Evolutionary conservation across 2,888 invertebrate genomes (phyloP).

Genomic region (Drosophila meridionalis): DNA sequence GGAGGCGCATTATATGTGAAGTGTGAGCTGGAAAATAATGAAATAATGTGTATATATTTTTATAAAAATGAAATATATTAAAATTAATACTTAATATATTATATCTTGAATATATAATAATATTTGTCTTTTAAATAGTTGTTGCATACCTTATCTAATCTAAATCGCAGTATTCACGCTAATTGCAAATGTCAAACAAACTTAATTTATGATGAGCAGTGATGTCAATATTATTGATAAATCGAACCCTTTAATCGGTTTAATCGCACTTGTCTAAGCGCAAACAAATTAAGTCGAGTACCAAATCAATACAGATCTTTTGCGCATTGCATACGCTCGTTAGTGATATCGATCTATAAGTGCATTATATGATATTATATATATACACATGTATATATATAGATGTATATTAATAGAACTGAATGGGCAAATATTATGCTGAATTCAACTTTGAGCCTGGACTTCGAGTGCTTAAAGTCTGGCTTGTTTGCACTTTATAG

Average conservation of each 20-base stretch:
- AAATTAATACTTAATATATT: too few species aligned
- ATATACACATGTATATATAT: background rate
- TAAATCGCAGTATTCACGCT: background rate
- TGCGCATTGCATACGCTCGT: conserved; percentile 11
- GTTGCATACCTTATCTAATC: background rate
- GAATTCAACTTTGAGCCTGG: background rate
- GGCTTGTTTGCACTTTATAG: conserved; percentile 4
- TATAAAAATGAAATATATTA: background rate
- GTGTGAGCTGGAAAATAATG: background rate
- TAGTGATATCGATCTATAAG: background rate
- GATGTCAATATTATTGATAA: background rate
- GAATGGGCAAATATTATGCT: conserved; percentile 7
- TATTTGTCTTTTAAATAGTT: background rate
- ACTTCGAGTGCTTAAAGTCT: conserved; percentile 1
- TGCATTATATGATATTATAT: background rate
- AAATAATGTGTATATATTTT: too few species aligned
- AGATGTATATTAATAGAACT: background rate
- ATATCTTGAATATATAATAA: background rate
- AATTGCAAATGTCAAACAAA: background rate
- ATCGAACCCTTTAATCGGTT: conserved; percentile 13
- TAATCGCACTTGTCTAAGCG: conserved; percentile 2
- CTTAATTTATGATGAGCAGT: background rate
- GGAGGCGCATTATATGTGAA: conserved; percentile 9
- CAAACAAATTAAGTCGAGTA: conserved; percentile 10
- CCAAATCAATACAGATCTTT: conserved; percentile 2